These are phyloP conservation scores for Watsonalla cultraria DNA, from an alignment of 2,888 invertebrate species.

Conservation along the genomic window DNA sequence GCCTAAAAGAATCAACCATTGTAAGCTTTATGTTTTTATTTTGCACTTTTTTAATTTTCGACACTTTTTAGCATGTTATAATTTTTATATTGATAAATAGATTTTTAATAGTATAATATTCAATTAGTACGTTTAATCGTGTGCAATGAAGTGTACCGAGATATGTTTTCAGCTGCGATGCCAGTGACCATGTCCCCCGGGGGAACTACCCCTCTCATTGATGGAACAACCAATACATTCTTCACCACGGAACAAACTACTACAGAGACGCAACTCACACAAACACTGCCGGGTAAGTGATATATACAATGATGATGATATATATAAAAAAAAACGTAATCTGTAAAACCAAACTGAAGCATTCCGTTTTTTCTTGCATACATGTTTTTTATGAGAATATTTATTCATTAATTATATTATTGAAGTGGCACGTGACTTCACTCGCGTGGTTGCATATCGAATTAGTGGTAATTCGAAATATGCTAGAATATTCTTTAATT, in stretches of 20 bases:
- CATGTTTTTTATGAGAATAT: neutral
- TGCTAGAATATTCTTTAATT: too few species aligned
- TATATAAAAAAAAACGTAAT: too few species aligned
- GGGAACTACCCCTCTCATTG: slow-evolving; percentile 63
- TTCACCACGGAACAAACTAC: slow-evolving; percentile 64
- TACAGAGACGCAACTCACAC: slow-evolving; percentile 62
- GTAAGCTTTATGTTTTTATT: slow-evolving; percentile 75
- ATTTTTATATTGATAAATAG: slow-evolving; percentile 11
- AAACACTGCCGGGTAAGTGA: slow-evolving; percentile 55
- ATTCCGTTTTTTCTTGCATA: too few species aligned
- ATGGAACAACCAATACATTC: slow-evolving; percentile 59
- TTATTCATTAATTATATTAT: too few species aligned
- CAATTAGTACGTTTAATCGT: slow-evolving; percentile 6
- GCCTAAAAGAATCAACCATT: slow-evolving; percentile 82
- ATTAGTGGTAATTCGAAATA: too few species aligned
- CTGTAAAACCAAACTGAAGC: too few species aligned
- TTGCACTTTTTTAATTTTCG: slow-evolving; percentile 22
- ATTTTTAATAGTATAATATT: slow-evolving; percentile 11
- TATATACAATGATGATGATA: too few species aligned
- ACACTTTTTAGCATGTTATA: slow-evolving; percentile 7
- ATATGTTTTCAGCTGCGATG: slow-evolving; percentile 55
- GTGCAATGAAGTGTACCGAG: slow-evolving; percentile 3
- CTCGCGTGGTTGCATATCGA: too few species aligned
- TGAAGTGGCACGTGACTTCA: too few species aligned
- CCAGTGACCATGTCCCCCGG: slow-evolving; percentile 71